Evolutionary conservation across 1,140 invertebrate species (phyloP).

Genomic region (Acyrthosiphon pisum): DNA sequence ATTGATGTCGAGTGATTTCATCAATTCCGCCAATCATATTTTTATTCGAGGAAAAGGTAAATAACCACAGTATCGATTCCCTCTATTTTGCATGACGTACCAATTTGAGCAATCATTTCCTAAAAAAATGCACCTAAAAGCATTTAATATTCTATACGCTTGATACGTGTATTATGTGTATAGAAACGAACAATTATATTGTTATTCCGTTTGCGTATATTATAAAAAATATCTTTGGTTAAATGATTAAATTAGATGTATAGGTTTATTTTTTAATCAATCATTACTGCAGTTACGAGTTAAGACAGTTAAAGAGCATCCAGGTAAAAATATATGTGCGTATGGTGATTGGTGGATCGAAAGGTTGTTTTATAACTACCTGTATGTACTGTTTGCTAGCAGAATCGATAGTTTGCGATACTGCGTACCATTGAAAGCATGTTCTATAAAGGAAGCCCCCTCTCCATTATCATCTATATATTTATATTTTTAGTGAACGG

Average conservation of each 20-base stretch:
- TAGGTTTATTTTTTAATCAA: background rate
- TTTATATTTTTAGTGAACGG: background rate
- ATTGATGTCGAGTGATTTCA: background rate
- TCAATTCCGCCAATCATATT: background rate
- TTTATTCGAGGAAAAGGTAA: background rate
- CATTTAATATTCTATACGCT: too few relatives aligned
- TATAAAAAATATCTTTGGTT: background rate
- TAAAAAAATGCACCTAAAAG: too few relatives aligned
- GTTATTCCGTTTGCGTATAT: background rate
- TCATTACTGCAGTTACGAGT: too few relatives aligned
- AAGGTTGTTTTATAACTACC: too few relatives aligned
- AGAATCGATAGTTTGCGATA: background rate
- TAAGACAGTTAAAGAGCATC: too few relatives aligned
- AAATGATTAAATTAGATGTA: background rate
- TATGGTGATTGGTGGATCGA: too few relatives aligned
- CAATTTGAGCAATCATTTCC: too few relatives aligned
- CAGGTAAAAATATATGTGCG: background rate
- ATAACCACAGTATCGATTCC: fast-evolving
- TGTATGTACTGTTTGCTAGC: too few relatives aligned
- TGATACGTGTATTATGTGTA: too few relatives aligned
- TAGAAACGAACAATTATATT: background rate
- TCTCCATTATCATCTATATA: background rate
- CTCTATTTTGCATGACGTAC: background rate
- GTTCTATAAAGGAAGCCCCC: background rate
- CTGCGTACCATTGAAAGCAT: background rate